Percentiles rank a stretch among this genome's conserved stretches.
phyloP scores from a whole-genome alignment of 2,888 invertebrate species.

The Pachliopta kotzebuea region DNA sequence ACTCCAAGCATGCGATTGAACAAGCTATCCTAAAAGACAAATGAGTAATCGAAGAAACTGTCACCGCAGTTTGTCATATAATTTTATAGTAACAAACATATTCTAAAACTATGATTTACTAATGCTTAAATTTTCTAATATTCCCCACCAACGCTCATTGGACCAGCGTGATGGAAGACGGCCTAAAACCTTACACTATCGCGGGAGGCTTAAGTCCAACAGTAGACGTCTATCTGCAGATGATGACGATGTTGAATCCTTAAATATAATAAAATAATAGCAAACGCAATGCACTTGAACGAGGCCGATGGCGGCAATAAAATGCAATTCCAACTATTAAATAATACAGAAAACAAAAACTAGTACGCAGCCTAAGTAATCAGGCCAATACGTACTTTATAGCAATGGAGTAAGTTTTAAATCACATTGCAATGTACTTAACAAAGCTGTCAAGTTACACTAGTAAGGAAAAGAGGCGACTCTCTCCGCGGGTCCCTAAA shows the following conservation, averaged over 20 bases:
- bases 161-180: too few species aligned
- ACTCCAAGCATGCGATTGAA: too few species aligned
- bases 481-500: conserved; percentile 24
- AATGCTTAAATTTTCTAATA: too few species aligned
- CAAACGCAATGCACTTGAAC: background rate
- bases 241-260: too few species aligned
- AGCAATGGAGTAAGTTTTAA: background rate
- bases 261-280: background rate
- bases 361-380: background rate
- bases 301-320: background rate
- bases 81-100: too few species aligned
- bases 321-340: background rate
- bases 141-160: too few species aligned
- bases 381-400: background rate
- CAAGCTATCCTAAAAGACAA: too few species aligned
- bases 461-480: conserved; percentile 16
- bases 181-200: too few species aligned
- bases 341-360: background rate
- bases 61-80: too few species aligned
- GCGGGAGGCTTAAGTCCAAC: too few species aligned
- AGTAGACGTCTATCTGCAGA: too few species aligned
- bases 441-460: conserved; percentile 4
- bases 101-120: background rate
- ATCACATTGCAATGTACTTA: background rate
- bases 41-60: too few species aligned